Evolutionary conservation across 2,888 invertebrate genomes (phyloP), one percentile per base, ranked within the genome.

Genomic region (Cetonia aurata): DNA sequence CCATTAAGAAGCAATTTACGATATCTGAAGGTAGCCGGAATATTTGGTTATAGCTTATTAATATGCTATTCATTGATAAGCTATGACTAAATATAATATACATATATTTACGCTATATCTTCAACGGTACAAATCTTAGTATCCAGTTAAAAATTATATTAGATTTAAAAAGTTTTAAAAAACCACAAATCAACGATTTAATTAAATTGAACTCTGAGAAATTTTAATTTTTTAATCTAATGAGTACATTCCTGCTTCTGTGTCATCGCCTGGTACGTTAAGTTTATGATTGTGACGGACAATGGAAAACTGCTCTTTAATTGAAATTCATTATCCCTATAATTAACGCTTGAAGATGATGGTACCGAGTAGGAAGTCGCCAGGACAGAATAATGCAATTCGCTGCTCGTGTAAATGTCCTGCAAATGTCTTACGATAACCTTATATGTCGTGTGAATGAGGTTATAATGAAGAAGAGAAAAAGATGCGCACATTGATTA

Each of bases 251-350:
- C 56, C 56, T 25, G 37, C 41, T 56, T 41, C 37, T 37, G 37
- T 15, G 25, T 25, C 56, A 15, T 41, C 37, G 56, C 41, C 37
- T 13, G 37, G 41, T n/a, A 37, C 37, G 56, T 17, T 56, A 1
- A 13, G 41, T 37, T 37, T 37, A 56, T 41, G 56, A 56, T 15
- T 41, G 41, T 17, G 3, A 37, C 37, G n/a, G 56, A 56, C 56
- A 56, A 56, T 56, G 37, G 37, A 56, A 56, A 56, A 56, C 37
- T 56, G 56, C 56, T 56, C 56, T 56, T 56, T 56, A 56, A 56
- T 56, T 56, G 56, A 56, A 56, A 56, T 56, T 41, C 56, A 56
- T 56, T 56, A 56, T 56, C 56, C 37, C 56, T 4, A 37, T 56
- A 56, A 56, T 56, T 56, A 41, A 56, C 56, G 56, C 41, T 56